phyloP scores from a whole-genome alignment of 2,113 vertebrate genomes.

The Corythoichthys haematopterus region DNA sequence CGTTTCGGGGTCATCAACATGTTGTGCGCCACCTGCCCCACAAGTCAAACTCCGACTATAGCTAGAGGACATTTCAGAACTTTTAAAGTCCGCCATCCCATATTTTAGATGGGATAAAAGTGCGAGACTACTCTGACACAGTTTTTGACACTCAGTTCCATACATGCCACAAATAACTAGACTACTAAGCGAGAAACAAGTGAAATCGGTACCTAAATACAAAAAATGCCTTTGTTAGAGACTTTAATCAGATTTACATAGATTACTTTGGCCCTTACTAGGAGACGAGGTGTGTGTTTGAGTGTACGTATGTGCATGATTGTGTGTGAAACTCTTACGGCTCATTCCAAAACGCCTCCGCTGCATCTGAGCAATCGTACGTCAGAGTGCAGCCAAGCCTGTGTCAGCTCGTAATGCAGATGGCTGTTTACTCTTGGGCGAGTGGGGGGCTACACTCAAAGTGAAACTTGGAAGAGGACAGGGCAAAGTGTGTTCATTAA shows the following conservation, averaged over 20 bases:
- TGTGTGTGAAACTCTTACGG: conserved; percentile 16
- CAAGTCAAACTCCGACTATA: too few relatives aligned
- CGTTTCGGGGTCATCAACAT: too few relatives aligned
- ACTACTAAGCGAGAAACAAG: conserved; percentile 52
- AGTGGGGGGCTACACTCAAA: conserved; percentile 15
- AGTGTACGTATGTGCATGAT: conserved; percentile 14
- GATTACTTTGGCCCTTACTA: conserved; percentile 47
- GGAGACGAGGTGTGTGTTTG: conserved; percentile 22
- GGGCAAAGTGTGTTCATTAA: background rate
- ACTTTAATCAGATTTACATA: conserved; percentile 57
- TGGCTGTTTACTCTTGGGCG: conserved; percentile 13
- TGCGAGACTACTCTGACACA: conserved; percentile 6
- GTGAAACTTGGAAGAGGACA: conserved; percentile 9
- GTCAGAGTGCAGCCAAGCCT: conserved; percentile 26
- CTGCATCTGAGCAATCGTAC: conserved; percentile 48
- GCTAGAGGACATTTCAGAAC: background rate
- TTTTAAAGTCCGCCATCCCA: background rate
- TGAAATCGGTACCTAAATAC: conserved; percentile 45
- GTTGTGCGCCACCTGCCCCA: too few relatives aligned
- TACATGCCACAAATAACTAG: conserved; percentile 34
- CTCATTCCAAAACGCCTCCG: conserved; percentile 25
- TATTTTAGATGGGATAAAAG: background rate
- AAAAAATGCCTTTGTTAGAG: conserved; percentile 59
- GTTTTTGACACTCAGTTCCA: conserved; percentile 6
- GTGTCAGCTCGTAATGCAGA: conserved; percentile 24